These are phyloP conservation scores for Pelodiscus sinensis DNA, from an alignment of 2,113 vertebrate genomes.

Conservation along the genomic window DNA sequence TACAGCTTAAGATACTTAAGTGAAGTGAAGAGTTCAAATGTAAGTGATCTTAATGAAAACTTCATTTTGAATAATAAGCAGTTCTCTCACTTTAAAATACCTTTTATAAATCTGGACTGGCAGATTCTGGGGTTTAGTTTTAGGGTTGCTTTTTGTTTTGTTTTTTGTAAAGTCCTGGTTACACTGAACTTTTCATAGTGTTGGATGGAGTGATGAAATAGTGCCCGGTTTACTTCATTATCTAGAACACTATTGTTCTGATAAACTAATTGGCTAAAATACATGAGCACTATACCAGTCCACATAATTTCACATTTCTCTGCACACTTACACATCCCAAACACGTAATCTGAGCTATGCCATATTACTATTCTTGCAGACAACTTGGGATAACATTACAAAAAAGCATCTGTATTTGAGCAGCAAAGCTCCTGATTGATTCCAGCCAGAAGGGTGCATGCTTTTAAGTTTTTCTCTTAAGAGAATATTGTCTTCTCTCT, in stretches of 20 bases:
- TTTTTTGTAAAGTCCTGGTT: conserved; percentile 59
- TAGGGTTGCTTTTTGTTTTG: conserved; percentile 44
- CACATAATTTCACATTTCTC: conserved; percentile 53
- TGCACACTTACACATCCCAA: conserved; percentile 63
- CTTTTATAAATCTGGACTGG: conserved; percentile 60
- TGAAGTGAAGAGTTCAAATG: conserved; percentile 59
- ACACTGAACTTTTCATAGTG: conserved; percentile 59
- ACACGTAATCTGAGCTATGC: conserved; percentile 60
- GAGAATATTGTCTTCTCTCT: not conserved
- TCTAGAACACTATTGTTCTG: conserved; percentile 65
- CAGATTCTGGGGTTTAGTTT: not conserved
- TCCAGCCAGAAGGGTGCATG: conserved; percentile 66
- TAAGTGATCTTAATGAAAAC: conserved; percentile 71
- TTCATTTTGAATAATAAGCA: conserved; percentile 69
- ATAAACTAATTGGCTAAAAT: conserved; percentile 55
- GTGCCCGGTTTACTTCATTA: conserved; percentile 36
- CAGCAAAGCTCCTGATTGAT: conserved; percentile 72
- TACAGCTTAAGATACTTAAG: conserved; percentile 16
- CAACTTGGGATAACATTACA: conserved; percentile 71
- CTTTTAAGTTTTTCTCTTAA: conserved; percentile 38
- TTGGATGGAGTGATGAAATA: conserved; percentile 69
- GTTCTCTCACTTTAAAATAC: conserved; percentile 69
- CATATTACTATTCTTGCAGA: conserved; percentile 48
- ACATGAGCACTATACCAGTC: conserved; percentile 66
- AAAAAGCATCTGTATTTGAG: conserved; percentile 35